Evolutionary conservation across 2,888 invertebrate species (phyloP).

Genomic region (Polydrusus cervinus): DNA sequence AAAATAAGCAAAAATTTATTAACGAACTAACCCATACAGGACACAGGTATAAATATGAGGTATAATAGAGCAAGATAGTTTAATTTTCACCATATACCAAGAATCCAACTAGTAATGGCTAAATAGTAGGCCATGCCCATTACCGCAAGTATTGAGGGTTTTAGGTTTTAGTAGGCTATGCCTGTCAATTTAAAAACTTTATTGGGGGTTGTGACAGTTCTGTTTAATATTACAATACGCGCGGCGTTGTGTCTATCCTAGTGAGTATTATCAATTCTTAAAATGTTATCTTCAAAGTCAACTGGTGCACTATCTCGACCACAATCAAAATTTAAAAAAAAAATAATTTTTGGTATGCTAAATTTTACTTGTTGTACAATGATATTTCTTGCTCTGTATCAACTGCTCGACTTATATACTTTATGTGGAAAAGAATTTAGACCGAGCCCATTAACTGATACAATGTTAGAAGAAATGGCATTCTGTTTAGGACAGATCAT

Average conservation of each 20-base stretch:
- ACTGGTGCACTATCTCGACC: neutral
- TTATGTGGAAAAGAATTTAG: slow-evolving; percentile 34
- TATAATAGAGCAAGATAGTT: too few relatives aligned
- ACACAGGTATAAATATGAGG: too few relatives aligned
- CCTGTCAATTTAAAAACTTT: neutral
- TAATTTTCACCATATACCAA: too few relatives aligned
- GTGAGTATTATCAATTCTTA: neutral
- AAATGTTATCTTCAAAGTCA: neutral
- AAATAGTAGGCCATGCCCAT: neutral
- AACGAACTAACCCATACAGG: too few relatives aligned
- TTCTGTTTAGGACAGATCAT: neutral
- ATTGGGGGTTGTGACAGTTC: neutral
- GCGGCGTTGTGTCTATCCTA: neutral
- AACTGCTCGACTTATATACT: neutral
- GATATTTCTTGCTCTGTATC: neutral
- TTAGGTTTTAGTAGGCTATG: neutral
- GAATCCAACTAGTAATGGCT: too few relatives aligned
- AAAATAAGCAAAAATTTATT: too few relatives aligned
- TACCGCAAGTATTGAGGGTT: neutral
- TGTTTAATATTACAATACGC: neutral
- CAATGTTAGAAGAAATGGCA: neutral
- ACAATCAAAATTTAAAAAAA: neutral
- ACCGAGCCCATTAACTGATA: slow-evolving; percentile 3
- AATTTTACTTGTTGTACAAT: neutral
- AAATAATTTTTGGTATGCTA: neutral